A percentile compares a stretch with the other conserved stretches of the same genome.
Conservation (phyloP, 2,113 vertebrate species). For the Salminus brasiliensis region DNA sequence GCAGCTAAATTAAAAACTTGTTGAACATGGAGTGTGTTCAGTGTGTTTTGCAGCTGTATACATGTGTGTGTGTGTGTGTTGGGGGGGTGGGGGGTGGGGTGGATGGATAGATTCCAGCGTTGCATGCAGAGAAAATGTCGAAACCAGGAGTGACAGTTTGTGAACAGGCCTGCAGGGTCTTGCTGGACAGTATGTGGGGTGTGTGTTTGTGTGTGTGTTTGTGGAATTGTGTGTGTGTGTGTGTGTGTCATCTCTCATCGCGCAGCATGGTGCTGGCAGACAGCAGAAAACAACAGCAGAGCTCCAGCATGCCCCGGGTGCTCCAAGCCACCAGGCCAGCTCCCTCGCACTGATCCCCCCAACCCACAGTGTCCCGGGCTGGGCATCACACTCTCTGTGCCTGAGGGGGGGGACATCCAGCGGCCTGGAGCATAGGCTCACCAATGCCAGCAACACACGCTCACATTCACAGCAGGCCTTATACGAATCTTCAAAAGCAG, state of each 20-base stretch:
- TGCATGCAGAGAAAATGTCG: constrained; percentile 16
- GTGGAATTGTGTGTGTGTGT: constrained; percentile 2
- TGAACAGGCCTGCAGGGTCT: constrained; percentile 13
- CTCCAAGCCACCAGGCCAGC: constrained; percentile 51
- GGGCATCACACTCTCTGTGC: constrained; percentile 29
- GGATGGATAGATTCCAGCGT: background rate
- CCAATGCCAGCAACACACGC: background rate
- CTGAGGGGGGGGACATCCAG: constrained; percentile 25
- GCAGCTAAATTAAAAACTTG: background rate
- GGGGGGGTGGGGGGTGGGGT: too few species aligned
- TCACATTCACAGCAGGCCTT: background rate
- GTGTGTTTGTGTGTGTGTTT: constrained; percentile 6
- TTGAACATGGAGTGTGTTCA: background rate
- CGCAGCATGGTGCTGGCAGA: constrained; percentile 58
- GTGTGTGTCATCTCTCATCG: constrained; percentile 49
- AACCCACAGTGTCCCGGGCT: constrained; percentile 2
- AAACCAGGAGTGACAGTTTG: constrained; percentile 33
- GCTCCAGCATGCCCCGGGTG: constrained; percentile 38
- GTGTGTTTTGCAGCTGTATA: constrained; percentile 6
- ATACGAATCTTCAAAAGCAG: background rate
- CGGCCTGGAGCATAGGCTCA: constrained; percentile 8
- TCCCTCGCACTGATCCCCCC: constrained; percentile 1
- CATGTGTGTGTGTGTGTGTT: constrained; percentile 10
- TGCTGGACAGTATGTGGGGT: constrained; percentile 22
- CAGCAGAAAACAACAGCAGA: constrained; percentile 48